Evolutionary conservation across 2,888 invertebrate genomes (phyloP).

Genomic region (Zhengitettix transpicula): DNA sequence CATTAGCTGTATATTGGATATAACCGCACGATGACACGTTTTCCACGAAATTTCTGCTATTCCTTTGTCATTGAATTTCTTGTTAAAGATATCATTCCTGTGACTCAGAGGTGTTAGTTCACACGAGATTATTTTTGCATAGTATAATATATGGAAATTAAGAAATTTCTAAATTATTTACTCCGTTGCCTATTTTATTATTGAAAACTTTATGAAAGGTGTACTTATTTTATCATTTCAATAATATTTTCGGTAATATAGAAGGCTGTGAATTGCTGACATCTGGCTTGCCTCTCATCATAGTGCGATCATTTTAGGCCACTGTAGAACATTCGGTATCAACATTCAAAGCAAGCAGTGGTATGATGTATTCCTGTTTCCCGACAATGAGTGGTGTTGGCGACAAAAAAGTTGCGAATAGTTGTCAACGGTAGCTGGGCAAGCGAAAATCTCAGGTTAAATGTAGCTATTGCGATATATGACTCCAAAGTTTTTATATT

Average conservation of each 20-base stretch:
- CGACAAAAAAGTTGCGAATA: constrained; percentile 14
- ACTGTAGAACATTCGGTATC: constrained; percentile 2
- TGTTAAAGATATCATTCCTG: background rate
- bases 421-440: constrained; percentile 13
- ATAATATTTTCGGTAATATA: background rate
- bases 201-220: background rate
- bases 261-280: background rate
- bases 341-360: constrained; percentile 5
- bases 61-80: too few relatives aligned
- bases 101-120: background rate
- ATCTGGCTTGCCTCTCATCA: background rate
- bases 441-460: constrained; percentile 12
- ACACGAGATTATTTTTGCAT: background rate
- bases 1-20: too few relatives aligned
- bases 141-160: background rate
- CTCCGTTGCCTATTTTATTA: background rate
- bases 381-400: constrained; percentile 15
- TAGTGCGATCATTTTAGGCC: background rate
- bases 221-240: background rate
- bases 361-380: constrained; percentile 11
- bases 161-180: background rate
- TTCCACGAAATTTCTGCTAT: too few relatives aligned
- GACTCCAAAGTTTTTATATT: constrained; percentile 9
- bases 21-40: background rate
- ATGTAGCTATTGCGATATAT: constrained; percentile 22